Conservation (phyloP, 2,113 vertebrate species). For the Anolis sagrei region DNA sequence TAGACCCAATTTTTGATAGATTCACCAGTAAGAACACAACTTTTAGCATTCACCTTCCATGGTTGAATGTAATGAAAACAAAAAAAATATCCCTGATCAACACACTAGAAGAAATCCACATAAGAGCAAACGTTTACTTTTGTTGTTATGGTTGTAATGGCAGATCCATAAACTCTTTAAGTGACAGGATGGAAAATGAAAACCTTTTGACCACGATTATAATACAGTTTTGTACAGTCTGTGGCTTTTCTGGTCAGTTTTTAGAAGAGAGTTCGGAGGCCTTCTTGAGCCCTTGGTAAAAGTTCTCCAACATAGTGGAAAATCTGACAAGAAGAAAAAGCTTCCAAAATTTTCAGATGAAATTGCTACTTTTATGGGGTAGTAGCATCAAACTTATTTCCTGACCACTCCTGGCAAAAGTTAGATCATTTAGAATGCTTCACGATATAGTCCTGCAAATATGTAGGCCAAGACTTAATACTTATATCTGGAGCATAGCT, state of each 20-base stretch:
- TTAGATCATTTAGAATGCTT: not conserved
- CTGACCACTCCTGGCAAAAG: not conserved
- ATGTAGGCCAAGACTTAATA: not conserved
- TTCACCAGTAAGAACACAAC: not conserved
- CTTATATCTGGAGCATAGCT: not conserved
- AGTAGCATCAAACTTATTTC: conserved; percentile 4
- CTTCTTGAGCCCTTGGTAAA: not conserved
- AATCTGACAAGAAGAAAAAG: not conserved
- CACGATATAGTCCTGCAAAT: not conserved
- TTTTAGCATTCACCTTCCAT: not conserved
- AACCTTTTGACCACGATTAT: not conserved
- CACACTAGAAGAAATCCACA: not conserved
- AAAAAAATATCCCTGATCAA: not conserved
- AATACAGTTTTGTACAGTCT: not conserved
- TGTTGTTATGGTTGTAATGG: not conserved
- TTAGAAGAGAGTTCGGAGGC: not conserved
- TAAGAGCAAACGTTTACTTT: not conserved
- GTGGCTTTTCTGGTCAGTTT: not conserved
- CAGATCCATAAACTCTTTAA: not conserved
- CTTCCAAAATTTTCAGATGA: not conserved
- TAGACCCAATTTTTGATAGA: not conserved
- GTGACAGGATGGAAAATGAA: not conserved
- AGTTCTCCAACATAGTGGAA: not conserved
- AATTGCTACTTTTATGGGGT: not conserved
- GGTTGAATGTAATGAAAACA: not conserved